A percentile compares a stretch with the other conserved stretches of the same genome.
Evolutionary conservation across 2,113 vertebrate genomes (phyloP).

Genomic region (Marmota flaviventris): DNA sequence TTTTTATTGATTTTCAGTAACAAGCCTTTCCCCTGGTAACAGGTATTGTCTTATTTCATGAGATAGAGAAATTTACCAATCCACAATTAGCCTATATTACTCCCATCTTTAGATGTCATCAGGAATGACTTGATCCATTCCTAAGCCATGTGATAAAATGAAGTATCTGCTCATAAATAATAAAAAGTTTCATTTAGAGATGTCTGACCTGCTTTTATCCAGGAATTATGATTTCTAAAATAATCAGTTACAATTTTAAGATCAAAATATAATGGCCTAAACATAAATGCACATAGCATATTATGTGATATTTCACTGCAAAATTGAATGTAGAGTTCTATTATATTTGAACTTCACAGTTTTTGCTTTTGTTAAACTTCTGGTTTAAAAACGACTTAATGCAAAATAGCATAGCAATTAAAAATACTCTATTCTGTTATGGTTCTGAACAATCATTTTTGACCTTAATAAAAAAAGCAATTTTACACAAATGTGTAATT

Average conservation of each 20-base stretch:
- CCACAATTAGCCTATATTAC: not conserved
- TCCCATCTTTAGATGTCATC: too few species aligned
- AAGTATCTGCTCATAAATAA: slow-evolving; percentile 7
- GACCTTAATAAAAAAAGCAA: slow-evolving; percentile 27
- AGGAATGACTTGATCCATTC: not conserved
- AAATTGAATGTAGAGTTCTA: slow-evolving; percentile 17
- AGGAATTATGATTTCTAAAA: not conserved
- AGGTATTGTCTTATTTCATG: slow-evolving; percentile 29
- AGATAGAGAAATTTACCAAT: slow-evolving; percentile 26
- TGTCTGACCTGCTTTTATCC: slow-evolving; percentile 28
- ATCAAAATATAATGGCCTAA: slow-evolving; percentile 42
- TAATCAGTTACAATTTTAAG: slow-evolving; percentile 34
- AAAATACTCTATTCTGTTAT: slow-evolving; percentile 19
- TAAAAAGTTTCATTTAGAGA: not conserved
- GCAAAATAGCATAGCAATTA: slow-evolving; percentile 13
- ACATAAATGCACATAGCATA: slow-evolving; percentile 13
- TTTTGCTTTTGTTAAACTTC: slow-evolving; percentile 36
- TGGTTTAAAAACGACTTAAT: slow-evolving; percentile 5
- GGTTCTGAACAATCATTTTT: not conserved
- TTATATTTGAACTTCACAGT: not conserved
- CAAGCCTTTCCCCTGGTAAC: slow-evolving; percentile 5
- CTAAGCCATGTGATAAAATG: slow-evolving; percentile 22
- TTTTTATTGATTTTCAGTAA: slow-evolving; percentile 69
- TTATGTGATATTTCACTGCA: slow-evolving; percentile 45
- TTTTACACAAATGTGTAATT: not conserved